Evolutionary conservation across 2,113 vertebrate species (phyloP).

Genomic region (Heptranchias perlo): DNA sequence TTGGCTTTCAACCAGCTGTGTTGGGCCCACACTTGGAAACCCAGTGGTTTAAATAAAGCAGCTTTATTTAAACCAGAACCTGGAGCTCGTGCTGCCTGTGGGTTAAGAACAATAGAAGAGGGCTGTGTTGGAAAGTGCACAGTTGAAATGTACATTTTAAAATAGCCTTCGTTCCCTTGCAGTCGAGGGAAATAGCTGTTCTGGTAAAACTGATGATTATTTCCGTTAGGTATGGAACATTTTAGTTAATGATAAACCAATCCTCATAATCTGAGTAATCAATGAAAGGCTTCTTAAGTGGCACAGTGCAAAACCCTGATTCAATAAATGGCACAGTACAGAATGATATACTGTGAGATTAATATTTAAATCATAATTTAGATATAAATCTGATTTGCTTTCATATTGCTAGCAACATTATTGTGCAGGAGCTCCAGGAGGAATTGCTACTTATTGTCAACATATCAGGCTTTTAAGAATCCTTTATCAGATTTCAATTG

Average conservation of each 20-base stretch:
- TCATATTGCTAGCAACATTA: conserved; percentile 24
- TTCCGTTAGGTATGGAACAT: conserved; percentile 27
- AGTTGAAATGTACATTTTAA: background rate
- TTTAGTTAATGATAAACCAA: conserved; percentile 36
- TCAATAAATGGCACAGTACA: conserved; percentile 11
- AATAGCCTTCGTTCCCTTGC: background rate
- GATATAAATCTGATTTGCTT: conserved; percentile 33
- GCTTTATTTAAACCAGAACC: background rate
- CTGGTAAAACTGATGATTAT: conserved; percentile 27
- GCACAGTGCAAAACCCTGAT: conserved; percentile 6
- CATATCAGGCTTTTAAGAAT: conserved; percentile 30
- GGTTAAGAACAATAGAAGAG: no score
- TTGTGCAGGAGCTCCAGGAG: background rate
- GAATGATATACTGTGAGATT: conserved; percentile 10
- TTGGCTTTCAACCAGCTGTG: background rate
- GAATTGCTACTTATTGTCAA: conserved; percentile 21
- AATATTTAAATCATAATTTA: conserved; percentile 29
- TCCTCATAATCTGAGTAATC: conserved; percentile 32
- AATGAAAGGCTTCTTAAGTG: conserved; percentile 35
- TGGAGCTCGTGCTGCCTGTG: background rate
- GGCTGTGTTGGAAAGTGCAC: background rate
- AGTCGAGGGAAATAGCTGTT: conserved; percentile 15
- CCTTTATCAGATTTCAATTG: conserved; percentile 31
- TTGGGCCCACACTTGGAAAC: background rate
- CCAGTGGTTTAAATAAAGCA: background rate